A percentile compares a stretch with the other conserved stretches of the same genome.
These are phyloP conservation scores for Tetanocera ferruginea DNA, from an alignment of 2,888 invertebrate genomes.

Conservation along the genomic window DNA sequence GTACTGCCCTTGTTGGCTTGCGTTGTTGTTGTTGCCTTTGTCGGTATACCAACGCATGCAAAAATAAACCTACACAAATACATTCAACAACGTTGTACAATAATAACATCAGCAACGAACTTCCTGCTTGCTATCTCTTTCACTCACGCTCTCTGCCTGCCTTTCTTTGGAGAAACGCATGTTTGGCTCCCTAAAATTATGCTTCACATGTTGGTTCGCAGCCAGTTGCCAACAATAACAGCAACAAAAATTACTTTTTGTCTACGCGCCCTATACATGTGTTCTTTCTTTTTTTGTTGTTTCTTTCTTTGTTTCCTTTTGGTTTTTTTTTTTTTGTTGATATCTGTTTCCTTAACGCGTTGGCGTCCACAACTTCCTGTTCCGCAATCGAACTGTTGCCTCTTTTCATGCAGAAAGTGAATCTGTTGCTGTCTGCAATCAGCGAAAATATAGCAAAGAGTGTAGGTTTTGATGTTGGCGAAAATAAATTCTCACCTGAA, in stretches of 20 bases:
- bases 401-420: constrained; percentile 27
- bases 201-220: not conserved
- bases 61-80: not conserved
- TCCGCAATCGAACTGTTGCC: not conserved
- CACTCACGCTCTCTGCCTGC: not conserved
- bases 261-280: not conserved
- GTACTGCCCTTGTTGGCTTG: not conserved
- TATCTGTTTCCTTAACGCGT: constrained; percentile 1
- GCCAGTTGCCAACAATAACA: not conserved
- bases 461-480: not conserved
- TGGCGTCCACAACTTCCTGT: not conserved
- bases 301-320: not conserved
- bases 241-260: not conserved
- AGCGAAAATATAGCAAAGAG: not conserved
- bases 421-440: constrained; percentile 30
- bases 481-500: not conserved
- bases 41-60: constrained; percentile 28
- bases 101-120: constrained; percentile 4
- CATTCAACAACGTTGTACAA: not conserved
- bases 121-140: constrained; percentile 1
- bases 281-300: not conserved
- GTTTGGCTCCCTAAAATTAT: constrained; percentile 24
- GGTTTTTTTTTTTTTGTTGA: not conserved
- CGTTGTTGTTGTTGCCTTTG: constrained; percentile 18
- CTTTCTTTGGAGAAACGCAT: not conserved